A percentile compares a stretch with the other conserved stretches of the same genome.
These are phyloP conservation scores for Eleginops maclovinus DNA, from an alignment of 2,113 vertebrate genomes.

Conservation along the genomic window DNA sequence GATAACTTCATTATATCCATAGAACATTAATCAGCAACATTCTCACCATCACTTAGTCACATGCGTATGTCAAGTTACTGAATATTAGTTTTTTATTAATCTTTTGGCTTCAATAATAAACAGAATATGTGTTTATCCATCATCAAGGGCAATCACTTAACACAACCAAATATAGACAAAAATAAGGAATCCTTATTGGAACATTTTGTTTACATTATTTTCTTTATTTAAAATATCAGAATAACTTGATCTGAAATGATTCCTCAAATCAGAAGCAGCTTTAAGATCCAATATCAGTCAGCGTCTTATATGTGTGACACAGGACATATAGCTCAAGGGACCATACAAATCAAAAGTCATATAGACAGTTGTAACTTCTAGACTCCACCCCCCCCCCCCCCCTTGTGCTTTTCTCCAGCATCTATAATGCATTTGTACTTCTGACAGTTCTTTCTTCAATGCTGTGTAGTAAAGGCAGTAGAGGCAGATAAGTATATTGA, in stretches of 20 bases:
- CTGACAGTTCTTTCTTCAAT: conserved; percentile 14
- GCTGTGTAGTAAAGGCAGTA: conserved; percentile 12
- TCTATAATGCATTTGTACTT: conserved; percentile 42
- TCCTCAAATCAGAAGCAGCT: too few species aligned
- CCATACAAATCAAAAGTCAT: not conserved
- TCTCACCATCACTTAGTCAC: not conserved
- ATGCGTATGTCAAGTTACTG: not conserved
- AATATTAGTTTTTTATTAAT: not conserved
- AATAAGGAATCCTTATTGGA: too few species aligned
- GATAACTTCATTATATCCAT: not conserved
- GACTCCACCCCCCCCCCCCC: too few species aligned
- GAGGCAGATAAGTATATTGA: conserved; percentile 34
- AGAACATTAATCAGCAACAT: not conserved
- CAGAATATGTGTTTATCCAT: too few species aligned
- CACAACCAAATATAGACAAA: too few species aligned
- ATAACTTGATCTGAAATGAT: too few species aligned
- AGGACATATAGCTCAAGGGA: not conserved
- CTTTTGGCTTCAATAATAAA: too few species aligned
- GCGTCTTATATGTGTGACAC: not conserved
- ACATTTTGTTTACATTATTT: too few species aligned
- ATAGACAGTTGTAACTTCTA: not conserved
- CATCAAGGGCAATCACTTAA: not conserved
- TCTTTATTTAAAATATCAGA: too few species aligned
- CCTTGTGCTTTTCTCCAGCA: conserved; percentile 19
- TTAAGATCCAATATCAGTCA: too few species aligned